Evolutionary conservation across 92 coral and sea anemone genomes (phyloP), one percentile per base, ranked within the genome.

Genomic region (Porites divaricata): DNA sequence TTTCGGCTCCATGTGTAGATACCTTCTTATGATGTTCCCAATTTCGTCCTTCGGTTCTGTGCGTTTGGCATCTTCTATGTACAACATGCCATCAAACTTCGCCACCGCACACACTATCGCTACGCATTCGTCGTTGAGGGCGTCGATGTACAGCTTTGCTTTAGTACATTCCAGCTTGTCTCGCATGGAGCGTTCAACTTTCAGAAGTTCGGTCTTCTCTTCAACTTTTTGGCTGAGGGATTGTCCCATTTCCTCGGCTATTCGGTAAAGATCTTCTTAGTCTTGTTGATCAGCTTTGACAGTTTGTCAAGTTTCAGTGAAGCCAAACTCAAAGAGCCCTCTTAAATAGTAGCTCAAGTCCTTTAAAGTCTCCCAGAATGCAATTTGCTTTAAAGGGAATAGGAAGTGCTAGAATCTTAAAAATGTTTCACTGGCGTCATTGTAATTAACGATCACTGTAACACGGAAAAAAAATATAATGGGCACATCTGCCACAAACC

Each of bases 61-160:
- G 9, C 10, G 9, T 54, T 9, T 2, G 3, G 59, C 12, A 54
- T 54, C 59, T 15, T 54, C 2, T 54, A 54, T 54, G 13, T 54
- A 54, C 12, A 54, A 2, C 14, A 54, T 54, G 5, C 24, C 83
- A 23, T 17, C 20, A 49, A 66, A 66, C 63, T 51, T 66, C 73
- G 65, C 83, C 63, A 78, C 83, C 1, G 83, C 83, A 11, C 83
- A 78, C 15, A 78, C 62, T 49, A 78, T 78, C 9, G 83, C 73
- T 11, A 78, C 8, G 17, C 83, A 78, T 23, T 78, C 83, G 41
- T 78, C 83, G 25, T 78, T 78, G 25, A 78, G 63, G 51, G 83
- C 83, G 2, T 14, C 74, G 5, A 78, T 78, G 63, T 78, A 78
- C 63, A 78, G 4, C 20, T 16, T 65, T 9, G 63, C 21, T 24